Evolutionary conservation across 2,888 invertebrate genomes (phyloP), one percentile per base, ranked within the genome.

Genomic region (Synanthedon tipuliformis): DNA sequence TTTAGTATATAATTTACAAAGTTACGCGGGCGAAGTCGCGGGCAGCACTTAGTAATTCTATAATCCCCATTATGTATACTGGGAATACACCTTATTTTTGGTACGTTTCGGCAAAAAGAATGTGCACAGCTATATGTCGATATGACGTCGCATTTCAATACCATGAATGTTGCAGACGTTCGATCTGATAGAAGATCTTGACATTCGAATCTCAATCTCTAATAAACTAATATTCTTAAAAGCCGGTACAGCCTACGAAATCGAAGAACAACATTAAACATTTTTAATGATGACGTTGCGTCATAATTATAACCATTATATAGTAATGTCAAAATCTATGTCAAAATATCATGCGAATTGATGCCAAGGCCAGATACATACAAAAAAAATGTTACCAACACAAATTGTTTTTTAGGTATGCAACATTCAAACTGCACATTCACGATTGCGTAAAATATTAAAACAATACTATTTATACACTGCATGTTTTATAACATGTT

Each of bases 281-380:
- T 8, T 15, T 45, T 45, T 45, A 49, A 49, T 16, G 16, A 11
- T 49, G 49, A 13, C 49, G 16, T 18, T 45, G 16, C 16, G 10
- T 40, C 40, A 41, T 18, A 41, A 40, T 13, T 40, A 50, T 40
- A 15, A 40, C n/a, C 13, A 50, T 50, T 40, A 40, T 15, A 40
- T 10, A 40, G 40, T 12, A 40, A 40, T 40, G n/a, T n/a, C n/a
- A n/a, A n/a, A n/a, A 49, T 13, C 16, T 16, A 56, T 61, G 60
- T 58, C 59, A 56, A 57, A 59, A 57, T 54, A 56, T 54, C 49
- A 50, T 54, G 53, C 41, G 52, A 51, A 55, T 56, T 53, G 54
- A 53, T 58, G 62, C 59, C 63, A 63, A 63, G 61, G 62, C 58
- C 59, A 56, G 34, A 49, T 16, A 34, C 34, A 41, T 48, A 56